These are phyloP conservation scores for Aptenodytes forsteri DNA, from an alignment of 2,113 vertebrate genomes.

Conservation along the genomic window DNA sequence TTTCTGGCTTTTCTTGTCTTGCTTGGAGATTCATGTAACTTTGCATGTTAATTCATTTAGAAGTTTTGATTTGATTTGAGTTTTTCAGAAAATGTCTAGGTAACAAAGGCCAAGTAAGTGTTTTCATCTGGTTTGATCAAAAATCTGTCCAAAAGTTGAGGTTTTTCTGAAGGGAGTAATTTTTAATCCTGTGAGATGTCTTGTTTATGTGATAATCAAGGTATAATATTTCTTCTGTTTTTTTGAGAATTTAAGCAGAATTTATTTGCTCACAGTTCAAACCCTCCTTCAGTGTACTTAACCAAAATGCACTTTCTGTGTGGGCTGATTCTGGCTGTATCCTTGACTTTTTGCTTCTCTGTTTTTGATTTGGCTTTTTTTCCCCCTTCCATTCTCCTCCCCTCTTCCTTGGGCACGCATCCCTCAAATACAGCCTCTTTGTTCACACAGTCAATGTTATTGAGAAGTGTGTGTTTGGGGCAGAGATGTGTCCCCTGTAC, in stretches of 20 bases:
- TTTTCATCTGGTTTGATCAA: neutral
- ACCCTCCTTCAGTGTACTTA: neutral
- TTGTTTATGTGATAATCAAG: neutral
- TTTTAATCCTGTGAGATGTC: neutral
- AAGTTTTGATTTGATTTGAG: neutral
- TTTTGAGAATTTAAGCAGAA: neutral
- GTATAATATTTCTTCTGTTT: neutral
- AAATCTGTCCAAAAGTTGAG: neutral
- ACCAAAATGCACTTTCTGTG: neutral
- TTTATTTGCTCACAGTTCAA: neutral
- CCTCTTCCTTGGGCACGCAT: neutral
- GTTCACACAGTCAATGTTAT: neutral
- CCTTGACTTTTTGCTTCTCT: neutral
- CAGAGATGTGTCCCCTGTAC: neutral
- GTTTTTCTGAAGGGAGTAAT: neutral
- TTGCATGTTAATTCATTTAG: neutral
- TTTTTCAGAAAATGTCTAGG: neutral
- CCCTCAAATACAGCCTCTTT: neutral
- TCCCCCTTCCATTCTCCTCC: neutral
- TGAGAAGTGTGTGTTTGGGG: neutral
- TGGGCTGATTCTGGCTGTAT: neutral
- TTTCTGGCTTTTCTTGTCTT: slow-evolving; percentile 12
- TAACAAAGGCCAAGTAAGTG: neutral
- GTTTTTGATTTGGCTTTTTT: neutral
- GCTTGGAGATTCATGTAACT: neutral